Percentiles rank a stretch among this genome's conserved stretches.
phyloP scores from a whole-genome alignment of 92 coral and sea anemone species.

The Porites evermanni region DNA sequence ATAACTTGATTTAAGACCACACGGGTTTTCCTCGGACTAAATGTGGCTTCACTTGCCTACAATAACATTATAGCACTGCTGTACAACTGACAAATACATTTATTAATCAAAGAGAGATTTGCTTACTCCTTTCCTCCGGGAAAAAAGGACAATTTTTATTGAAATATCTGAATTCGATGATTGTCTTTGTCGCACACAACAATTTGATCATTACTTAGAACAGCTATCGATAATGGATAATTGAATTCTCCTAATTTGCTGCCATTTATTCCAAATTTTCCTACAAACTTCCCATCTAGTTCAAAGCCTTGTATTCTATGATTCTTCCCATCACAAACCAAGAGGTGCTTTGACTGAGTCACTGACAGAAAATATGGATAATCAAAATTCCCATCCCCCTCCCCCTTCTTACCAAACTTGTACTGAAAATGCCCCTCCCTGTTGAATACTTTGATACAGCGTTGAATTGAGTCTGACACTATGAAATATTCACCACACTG shows the following conservation, averaged over 20 bases:
- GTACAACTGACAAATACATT: too few relatives aligned
- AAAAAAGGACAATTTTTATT: too few relatives aligned
- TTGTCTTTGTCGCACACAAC: background rate
- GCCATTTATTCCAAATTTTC: background rate
- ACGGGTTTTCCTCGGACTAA: too few relatives aligned
- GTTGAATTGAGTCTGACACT: too few relatives aligned
- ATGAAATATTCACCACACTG: too few relatives aligned
- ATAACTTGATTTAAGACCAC: too few relatives aligned
- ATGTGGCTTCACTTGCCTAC: too few relatives aligned
- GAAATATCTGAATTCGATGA: background rate
- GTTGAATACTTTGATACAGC: background rate
- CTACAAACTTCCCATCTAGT: slow-evolving; percentile 5
- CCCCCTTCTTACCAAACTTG: background rate
- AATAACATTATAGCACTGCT: too few relatives aligned
- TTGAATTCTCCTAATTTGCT: background rate
- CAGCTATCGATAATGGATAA: background rate
- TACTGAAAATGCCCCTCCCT: background rate
- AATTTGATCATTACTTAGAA: background rate
- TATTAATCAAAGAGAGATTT: too few relatives aligned
- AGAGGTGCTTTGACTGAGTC: background rate
- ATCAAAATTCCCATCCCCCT: background rate
- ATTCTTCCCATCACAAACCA: background rate
- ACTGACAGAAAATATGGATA: background rate
- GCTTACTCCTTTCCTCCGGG: too few relatives aligned
- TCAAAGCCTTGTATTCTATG: slow-evolving; percentile 3